phyloP scores from a whole-genome alignment of 2,113 vertebrate genomes.

The Butastur rufipennis region DNA sequence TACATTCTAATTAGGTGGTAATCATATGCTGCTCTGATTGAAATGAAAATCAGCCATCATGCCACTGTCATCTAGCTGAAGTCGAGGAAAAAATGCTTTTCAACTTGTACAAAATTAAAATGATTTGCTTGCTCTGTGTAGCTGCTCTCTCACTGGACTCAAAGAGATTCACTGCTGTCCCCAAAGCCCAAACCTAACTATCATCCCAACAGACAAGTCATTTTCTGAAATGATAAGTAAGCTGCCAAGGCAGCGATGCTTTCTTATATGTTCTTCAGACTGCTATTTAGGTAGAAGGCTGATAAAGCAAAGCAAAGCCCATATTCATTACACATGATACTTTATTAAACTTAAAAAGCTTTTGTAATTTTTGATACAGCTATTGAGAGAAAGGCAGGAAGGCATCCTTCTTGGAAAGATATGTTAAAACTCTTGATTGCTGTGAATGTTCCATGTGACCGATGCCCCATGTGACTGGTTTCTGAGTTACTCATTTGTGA shows the following conservation, averaged over 20 bases:
- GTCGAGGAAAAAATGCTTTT: constrained; percentile 39
- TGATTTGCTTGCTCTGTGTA: constrained; percentile 52
- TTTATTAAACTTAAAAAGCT: background rate
- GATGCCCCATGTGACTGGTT: fast-evolving
- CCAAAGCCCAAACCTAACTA: constrained; percentile 56
- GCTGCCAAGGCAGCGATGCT: constrained; percentile 54
- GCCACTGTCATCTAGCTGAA: constrained; percentile 56
- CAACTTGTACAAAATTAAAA: constrained; percentile 64
- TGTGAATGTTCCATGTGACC: background rate
- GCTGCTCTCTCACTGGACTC: constrained; percentile 54
- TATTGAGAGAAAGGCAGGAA: background rate
- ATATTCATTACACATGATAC: constrained; percentile 1
- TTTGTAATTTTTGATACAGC: background rate
- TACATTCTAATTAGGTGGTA: constrained; percentile 56
- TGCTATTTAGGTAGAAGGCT: constrained; percentile 28
- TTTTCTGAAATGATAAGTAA: constrained; percentile 73
- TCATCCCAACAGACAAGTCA: constrained; percentile 70
- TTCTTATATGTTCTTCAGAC: constrained; percentile 24
- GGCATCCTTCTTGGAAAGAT: background rate
- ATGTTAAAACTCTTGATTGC: background rate
- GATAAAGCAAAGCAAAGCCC: constrained; percentile 61
- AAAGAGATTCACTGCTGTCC: constrained; percentile 42
- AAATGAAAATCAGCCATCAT: constrained; percentile 64
- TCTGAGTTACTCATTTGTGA: background rate
- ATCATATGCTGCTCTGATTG: constrained; percentile 58